A percentile compares a stretch with the other conserved stretches of the same genome.
These are phyloP conservation scores for Drosophila paramelanica DNA, from an alignment of 2,888 invertebrate species.

Conservation along the genomic window DNA sequence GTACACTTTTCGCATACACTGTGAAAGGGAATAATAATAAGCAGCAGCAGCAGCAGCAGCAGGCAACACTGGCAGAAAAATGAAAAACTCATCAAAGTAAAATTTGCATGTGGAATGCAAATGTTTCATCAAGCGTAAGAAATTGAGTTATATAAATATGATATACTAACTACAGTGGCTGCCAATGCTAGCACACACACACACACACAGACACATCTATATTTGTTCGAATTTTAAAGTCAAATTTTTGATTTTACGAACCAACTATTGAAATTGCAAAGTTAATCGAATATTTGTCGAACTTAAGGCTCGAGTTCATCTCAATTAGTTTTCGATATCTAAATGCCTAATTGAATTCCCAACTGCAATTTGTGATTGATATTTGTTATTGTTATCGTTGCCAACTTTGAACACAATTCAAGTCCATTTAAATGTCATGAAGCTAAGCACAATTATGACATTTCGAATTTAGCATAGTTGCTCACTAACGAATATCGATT, in stretches of 20 bases:
- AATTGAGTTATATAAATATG: slow-evolving; percentile 32
- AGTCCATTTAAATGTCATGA: not conserved
- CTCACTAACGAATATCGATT: not conserved
- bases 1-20: slow-evolving; percentile 42
- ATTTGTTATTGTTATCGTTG: slow-evolving; percentile 1
- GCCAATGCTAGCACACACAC: not conserved
- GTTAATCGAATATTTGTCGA: slow-evolving; percentile 36
- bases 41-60: slow-evolving; percentile 10
- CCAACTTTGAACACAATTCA: slow-evolving; percentile 1
- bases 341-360: slow-evolving; percentile 23
- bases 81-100: slow-evolving; percentile 39
- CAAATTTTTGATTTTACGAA: not conserved
- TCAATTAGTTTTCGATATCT: slow-evolving; percentile 38
- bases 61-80: slow-evolving; percentile 8
- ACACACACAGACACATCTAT: not conserved
- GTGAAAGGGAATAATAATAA: slow-evolving; percentile 36
- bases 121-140: slow-evolving; percentile 34
- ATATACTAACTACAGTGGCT: slow-evolving; percentile 23
- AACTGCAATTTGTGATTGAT: slow-evolving; percentile 6
- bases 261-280: slow-evolving; percentile 16
- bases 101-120: slow-evolving; percentile 39
- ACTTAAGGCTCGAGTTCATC: slow-evolving; percentile 11
- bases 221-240: slow-evolving; percentile 11
- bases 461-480: not conserved
- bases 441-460: not conserved